Conservation (phyloP, 2,888 invertebrate genomes). For the Melanophora roralis region DNA sequence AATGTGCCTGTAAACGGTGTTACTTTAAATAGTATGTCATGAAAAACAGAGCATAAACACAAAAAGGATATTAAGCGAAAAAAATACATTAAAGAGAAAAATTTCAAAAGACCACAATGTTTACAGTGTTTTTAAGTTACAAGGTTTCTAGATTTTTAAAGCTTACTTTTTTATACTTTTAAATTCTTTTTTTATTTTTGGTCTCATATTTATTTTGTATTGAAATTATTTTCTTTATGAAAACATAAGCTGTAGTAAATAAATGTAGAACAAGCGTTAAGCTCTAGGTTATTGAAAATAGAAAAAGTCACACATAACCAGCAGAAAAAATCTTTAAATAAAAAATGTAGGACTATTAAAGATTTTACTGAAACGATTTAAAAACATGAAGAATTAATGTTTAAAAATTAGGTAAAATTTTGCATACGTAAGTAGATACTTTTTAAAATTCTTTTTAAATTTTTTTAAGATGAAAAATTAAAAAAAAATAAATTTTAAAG, state of each 20-base stretch:
- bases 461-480: not conserved
- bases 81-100: constrained; percentile 30
- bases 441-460: not conserved
- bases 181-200: constrained; percentile 21
- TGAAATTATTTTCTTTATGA: constrained; percentile 9
- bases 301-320: not conserved
- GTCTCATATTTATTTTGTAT: not conserved
- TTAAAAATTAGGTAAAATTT: not conserved
- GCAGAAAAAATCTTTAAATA: not conserved
- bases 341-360: constrained; percentile 30
- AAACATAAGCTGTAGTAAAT: constrained; percentile 41
- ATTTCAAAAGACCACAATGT: constrained; percentile 43
- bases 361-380: constrained; percentile 31
- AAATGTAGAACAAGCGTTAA: constrained; percentile 23
- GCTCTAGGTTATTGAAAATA: not conserved
- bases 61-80: constrained; percentile 42
- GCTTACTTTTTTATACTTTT: constrained; percentile 4
- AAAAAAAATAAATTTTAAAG: too few species aligned
- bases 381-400: not conserved
- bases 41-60: constrained; percentile 22
- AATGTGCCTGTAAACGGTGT: constrained; percentile 36
- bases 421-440: not conserved
- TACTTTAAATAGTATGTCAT: constrained; percentile 12
- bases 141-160: constrained; percentile 51
- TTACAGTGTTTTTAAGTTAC: constrained; percentile 53